Evolutionary conservation across 53 echinoderm and acorn worm genomes (phyloP).

Genomic region (Hippasteria phrygiana): DNA sequence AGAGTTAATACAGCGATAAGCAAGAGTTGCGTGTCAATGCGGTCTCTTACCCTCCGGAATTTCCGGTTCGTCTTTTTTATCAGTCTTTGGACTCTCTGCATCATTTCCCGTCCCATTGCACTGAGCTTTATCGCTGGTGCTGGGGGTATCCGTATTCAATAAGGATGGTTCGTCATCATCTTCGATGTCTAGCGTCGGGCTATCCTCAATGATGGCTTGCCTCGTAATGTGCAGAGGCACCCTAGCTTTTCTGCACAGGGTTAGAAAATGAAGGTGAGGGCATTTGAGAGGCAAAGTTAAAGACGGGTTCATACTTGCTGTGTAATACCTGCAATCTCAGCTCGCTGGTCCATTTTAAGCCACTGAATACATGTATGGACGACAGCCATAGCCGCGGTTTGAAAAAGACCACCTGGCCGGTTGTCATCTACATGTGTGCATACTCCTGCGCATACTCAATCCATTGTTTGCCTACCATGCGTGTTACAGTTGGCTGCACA

Average conservation of each 20-base stretch:
- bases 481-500: no score
- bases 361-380: no score
- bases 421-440: no score
- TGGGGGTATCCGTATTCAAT: slow-evolving; percentile 3
- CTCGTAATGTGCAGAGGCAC: slow-evolving; percentile 57
- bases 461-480: no score
- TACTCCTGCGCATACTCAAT: no score
- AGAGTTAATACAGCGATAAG: no score
- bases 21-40: no score
- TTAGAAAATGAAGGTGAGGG: neutral
- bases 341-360: no score
- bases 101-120: slow-evolving; percentile 16
- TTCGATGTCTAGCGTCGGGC: neutral
- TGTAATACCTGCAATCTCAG: no score
- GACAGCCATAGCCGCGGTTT: no score
- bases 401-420: no score
- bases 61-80: slow-evolving; percentile 19
- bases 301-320: neutral
- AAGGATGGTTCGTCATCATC: neutral
- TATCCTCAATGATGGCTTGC: slow-evolving; percentile 39
- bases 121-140: slow-evolving; percentile 17
- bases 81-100: neutral
- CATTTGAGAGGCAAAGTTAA: no score
- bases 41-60: slow-evolving; percentile 65
- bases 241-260: slow-evolving; percentile 28